phyloP scores from a whole-genome alignment of 2,888 invertebrate genomes.

The Ectobius pallidus region DNA sequence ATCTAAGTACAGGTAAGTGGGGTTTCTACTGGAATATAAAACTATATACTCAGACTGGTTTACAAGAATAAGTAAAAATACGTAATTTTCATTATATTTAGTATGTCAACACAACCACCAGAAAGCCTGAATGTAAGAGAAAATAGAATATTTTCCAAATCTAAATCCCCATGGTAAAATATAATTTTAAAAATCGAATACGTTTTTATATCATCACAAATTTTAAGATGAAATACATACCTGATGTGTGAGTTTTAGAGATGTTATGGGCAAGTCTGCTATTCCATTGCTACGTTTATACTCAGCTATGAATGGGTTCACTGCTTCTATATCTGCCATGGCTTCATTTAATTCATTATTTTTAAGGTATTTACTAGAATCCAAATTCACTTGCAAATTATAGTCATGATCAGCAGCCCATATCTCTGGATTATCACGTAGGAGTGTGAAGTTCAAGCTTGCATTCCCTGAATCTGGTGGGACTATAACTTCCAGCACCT shows the following conservation, averaged over 20 bases:
- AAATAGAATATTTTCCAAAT: no score
- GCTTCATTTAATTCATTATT: slow-evolving; percentile 67
- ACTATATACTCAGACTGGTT: no score
- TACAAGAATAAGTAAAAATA: no score
- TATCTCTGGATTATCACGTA: slow-evolving; percentile 78
- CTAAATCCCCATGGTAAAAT: no score
- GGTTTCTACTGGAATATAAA: no score
- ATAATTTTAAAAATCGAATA: no score
- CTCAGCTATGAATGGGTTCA: slow-evolving; percentile 69
- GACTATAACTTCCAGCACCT: slow-evolving; percentile 64
- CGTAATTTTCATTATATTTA: no score
- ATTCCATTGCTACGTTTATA: slow-evolving; percentile 72
- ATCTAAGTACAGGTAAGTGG: no score
- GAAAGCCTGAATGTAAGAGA: no score
- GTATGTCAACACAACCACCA: no score
- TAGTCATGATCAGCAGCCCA: slow-evolving; percentile 86
- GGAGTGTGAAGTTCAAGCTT: slow-evolving; percentile 77
- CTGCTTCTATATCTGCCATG: slow-evolving; percentile 72
- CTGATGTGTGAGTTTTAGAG: slow-evolving; percentile 74
- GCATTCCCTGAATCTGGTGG: slow-evolving; percentile 61
- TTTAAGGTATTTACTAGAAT: slow-evolving; percentile 62
- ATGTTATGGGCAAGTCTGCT: slow-evolving; percentile 68
- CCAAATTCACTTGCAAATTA: slow-evolving; percentile 68
- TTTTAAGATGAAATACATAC: no score
- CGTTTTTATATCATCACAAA: no score